These are phyloP conservation scores for Bubo blakistoni DNA, from an alignment of 2,113 vertebrate genomes.

Conservation along the genomic window DNA sequence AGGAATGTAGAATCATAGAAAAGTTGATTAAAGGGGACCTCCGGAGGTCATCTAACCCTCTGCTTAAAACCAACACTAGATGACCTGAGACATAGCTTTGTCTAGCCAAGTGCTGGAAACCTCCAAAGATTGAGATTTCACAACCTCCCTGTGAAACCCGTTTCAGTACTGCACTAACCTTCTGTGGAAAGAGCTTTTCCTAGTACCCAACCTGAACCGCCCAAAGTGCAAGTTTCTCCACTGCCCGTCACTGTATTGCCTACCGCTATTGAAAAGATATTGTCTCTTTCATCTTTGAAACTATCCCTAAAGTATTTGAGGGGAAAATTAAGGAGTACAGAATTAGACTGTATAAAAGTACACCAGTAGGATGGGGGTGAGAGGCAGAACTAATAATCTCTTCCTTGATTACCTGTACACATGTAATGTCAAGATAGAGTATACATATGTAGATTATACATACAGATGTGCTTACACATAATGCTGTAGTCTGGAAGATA, in stretches of 20 bases:
- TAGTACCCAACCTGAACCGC: neutral
- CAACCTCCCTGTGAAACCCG: neutral
- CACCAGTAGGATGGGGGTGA: neutral
- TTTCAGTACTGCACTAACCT: neutral
- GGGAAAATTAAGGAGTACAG: neutral
- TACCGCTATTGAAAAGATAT: neutral
- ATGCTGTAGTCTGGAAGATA: neutral
- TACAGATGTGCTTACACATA: neutral
- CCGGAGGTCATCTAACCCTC: neutral
- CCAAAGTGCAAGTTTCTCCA: rapidly evolving
- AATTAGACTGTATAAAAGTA: neutral
- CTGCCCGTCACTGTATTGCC: neutral
- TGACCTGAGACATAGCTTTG: neutral
- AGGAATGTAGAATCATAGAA: neutral
- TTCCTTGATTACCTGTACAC: neutral
- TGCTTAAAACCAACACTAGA: neutral
- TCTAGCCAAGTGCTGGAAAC: neutral
- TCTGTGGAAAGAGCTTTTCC: neutral
- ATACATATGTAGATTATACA: rapidly evolving
- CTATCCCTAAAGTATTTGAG: rapidly evolving
- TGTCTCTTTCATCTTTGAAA: neutral
- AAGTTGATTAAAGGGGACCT: neutral
- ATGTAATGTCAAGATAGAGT: neutral
- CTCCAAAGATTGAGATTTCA: neutral
- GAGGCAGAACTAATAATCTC: neutral